A percentile compares a stretch with the other conserved stretches of the same genome.
phyloP scores from a whole-genome alignment of 2,797 vertebrate species.

The Pseudopleuronectes americanus region DNA sequence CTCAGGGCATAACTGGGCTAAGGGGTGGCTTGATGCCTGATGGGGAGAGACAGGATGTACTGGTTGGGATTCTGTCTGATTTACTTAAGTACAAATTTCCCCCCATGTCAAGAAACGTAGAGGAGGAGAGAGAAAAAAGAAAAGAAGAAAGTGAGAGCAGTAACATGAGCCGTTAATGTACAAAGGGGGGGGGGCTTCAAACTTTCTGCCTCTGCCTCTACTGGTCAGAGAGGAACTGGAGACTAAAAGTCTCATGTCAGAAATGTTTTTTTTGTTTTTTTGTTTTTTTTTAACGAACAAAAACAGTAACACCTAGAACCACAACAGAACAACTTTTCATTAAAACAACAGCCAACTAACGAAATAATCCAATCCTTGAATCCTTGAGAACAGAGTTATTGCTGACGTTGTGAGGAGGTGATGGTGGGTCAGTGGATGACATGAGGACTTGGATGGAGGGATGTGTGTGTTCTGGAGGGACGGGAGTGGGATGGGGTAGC shows the following conservation, averaged over 20 bases:
- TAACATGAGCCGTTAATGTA: slow-evolving; percentile 80
- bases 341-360: slow-evolving; percentile 77
- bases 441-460: slow-evolving; percentile 46
- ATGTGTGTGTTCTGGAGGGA: slow-evolving; percentile 40
- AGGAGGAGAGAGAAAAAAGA: slow-evolving; percentile 5
- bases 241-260: slow-evolving; percentile 67
- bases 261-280: slow-evolving; percentile 65
- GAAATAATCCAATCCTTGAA: slow-evolving; percentile 81
- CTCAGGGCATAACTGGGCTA: slow-evolving; percentile 23
- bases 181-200: slow-evolving; percentile 60
- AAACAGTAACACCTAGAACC: slow-evolving; percentile 75
- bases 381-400: slow-evolving; percentile 89
- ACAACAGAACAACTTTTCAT: slow-evolving; percentile 75
- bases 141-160: slow-evolving; percentile 67
- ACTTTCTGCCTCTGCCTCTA: slow-evolving; percentile 58
- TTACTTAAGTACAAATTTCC: slow-evolving; percentile 60
- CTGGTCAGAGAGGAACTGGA: slow-evolving; percentile 45
- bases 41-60: slow-evolving; percentile 45
- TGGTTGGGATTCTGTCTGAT: slow-evolving; percentile 54
- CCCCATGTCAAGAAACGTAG: slow-evolving; percentile 30
- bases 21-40: slow-evolving; percentile 39
- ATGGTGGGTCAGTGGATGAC: slow-evolving; percentile 17
- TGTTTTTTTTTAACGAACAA: slow-evolving; percentile 30
- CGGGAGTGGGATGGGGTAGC: slow-evolving; percentile 36
- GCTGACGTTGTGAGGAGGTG: slow-evolving; percentile 76